Conservation (phyloP, 2,113 vertebrate species). For the Cricetomys ansorgei region DNA sequence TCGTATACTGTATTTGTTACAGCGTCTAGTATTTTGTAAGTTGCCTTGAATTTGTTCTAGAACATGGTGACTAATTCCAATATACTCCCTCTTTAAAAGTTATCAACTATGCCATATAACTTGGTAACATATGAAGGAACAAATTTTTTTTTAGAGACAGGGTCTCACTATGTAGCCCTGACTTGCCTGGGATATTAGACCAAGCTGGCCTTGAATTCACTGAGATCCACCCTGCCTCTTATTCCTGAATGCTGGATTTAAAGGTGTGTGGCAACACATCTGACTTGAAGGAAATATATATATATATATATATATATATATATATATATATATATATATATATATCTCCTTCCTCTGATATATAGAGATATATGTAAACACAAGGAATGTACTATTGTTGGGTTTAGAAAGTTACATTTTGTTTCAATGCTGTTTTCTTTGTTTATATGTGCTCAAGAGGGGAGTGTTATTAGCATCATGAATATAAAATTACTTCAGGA, state of each 20-base stretch:
- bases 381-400: background rate
- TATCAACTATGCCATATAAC: background rate
- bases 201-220: background rate
- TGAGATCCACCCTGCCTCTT: background rate
- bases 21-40: background rate
- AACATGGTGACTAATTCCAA: background rate
- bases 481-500: background rate
- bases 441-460: background rate
- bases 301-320: too few relatives aligned
- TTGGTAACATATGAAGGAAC: background rate
- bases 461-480: background rate
- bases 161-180: background rate
- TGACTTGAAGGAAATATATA: background rate
- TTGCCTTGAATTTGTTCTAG: background rate
- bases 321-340: too few relatives aligned
- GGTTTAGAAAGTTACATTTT: conserved; percentile 7
- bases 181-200: background rate
- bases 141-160: background rate
- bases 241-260: background rate
- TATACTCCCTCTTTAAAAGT: background rate
- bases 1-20: background rate
- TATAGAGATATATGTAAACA: background rate
- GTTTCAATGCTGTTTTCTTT: background rate
- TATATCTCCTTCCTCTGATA: too few relatives aligned
- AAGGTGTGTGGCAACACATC: background rate